These are phyloP conservation scores for Apocrypta bakeri DNA, from an alignment of 1,140 invertebrate species.

Conservation along the genomic window DNA sequence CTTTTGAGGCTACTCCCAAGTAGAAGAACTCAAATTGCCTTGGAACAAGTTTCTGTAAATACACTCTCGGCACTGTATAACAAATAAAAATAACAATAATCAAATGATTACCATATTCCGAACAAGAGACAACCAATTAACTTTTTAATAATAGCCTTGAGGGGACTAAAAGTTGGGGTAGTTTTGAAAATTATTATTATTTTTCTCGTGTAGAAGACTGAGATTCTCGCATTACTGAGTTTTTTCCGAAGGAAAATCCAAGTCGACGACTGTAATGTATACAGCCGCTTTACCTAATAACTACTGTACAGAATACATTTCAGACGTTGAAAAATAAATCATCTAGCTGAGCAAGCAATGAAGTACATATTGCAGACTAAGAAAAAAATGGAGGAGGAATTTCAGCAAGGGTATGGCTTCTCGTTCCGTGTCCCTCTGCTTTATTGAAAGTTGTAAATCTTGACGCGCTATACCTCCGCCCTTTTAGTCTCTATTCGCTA, in stretches of 20 bases:
- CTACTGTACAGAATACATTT: too few species aligned
- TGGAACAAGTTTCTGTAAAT: background rate
- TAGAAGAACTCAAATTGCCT: background rate
- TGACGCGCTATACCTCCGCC: background rate
- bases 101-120: too few species aligned
- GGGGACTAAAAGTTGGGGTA: background rate
- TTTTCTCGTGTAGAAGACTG: background rate
- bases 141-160: background rate
- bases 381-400: background rate
- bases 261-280: too few species aligned
- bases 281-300: too few species aligned
- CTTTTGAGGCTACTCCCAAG: background rate
- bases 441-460: conserved; percentile 46
- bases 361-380: background rate
- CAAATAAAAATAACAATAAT: too few species aligned
- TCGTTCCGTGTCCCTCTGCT: conserved; percentile 8
- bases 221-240: too few species aligned
- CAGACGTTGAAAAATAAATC: background rate
- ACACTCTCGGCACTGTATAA: background rate
- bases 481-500: background rate
- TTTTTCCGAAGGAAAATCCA: too few species aligned
- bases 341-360: background rate
- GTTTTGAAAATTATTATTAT: background rate
- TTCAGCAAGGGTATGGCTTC: background rate
- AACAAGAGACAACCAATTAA: too few species aligned